These are phyloP conservation scores for Malacoctenus gilli DNA, from an alignment of 2,797 vertebrate species.

Conservation along the genomic window DNA sequence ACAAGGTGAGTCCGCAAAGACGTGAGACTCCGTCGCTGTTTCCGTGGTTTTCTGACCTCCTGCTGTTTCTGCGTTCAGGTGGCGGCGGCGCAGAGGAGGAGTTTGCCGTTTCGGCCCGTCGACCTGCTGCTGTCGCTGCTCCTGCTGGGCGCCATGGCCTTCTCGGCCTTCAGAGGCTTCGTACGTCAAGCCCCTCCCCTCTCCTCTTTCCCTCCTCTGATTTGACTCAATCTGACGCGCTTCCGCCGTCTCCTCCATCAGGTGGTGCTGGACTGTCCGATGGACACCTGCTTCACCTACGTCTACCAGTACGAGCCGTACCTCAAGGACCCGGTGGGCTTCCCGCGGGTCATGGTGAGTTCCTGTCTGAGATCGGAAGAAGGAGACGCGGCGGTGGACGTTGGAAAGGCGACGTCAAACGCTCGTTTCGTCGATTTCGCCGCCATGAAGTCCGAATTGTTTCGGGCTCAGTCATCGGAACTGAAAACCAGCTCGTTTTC, in stretches of 20 bases:
- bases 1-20: conserved; percentile 75
- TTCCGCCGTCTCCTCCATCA: conserved; percentile 44
- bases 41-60: too few species aligned
- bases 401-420: too few species aligned
- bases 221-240: background rate
- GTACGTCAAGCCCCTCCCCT: conserved; percentile 84
- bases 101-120: conserved; percentile 81
- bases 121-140: conserved; percentile 83
- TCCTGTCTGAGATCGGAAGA: too few species aligned
- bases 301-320: conserved; percentile 93
- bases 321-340: conserved; percentile 91
- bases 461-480: too few species aligned
- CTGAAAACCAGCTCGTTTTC: too few species aligned
- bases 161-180: conserved; percentile 89
- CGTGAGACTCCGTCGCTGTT: too few species aligned
- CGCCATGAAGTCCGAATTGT: too few species aligned
- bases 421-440: too few species aligned
- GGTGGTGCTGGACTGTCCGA: conserved; percentile 91
- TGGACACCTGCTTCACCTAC: conserved; percentile 90
- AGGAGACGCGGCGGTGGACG: background rate
- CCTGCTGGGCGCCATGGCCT: conserved; percentile 73
- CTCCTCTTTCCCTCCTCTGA: too few species aligned
- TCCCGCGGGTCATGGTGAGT: conserved; percentile 90
- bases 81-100: conserved; percentile 79
- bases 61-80: conserved; percentile 76